Percentiles rank a stretch among this genome's conserved stretches.
Conservation (phyloP, 2,113 vertebrate genomes). For the Neogobius melanostomus region DNA sequence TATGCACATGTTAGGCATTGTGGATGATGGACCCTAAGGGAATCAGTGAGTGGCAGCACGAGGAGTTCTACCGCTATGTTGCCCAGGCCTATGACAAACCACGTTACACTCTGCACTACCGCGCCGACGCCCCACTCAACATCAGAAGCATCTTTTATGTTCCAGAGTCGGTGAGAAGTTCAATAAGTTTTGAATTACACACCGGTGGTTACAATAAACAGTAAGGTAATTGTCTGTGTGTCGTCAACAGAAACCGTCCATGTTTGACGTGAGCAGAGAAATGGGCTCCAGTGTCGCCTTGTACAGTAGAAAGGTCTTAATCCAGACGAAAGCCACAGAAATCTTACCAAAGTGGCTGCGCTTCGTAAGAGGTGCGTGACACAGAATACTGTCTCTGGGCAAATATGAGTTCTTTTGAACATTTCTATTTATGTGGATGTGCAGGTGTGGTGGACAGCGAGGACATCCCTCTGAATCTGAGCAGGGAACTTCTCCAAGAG, state of each 20-base stretch:
- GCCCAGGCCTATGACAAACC: conserved; percentile 89
- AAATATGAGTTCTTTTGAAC: no score
- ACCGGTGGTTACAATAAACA: no score
- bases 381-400: no score
- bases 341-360: conserved; percentile 96
- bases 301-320: conserved; percentile 94
- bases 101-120: conserved; percentile 92
- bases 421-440: conserved; percentile 12
- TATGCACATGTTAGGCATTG: conserved; percentile 79
- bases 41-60: conserved; percentile 88
- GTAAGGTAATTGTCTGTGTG: neutral
- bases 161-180: conserved; percentile 80
- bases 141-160: conserved; percentile 97
- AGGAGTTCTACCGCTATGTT: conserved; percentile 93
- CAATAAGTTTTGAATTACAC: neutral
- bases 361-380: conserved; percentile 83
- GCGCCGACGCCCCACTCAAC: conserved; percentile 89
- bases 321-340: conserved; percentile 92
- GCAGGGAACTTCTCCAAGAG: conserved; percentile 96
- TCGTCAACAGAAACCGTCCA: conserved; percentile 87
- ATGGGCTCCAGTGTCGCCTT: conserved; percentile 88
- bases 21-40: conserved; percentile 97
- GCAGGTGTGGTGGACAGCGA: conserved; percentile 98
- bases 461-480: conserved; percentile 96
- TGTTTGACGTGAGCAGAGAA: conserved; percentile 97